A percentile compares a stretch with the other conserved stretches of the same genome.
Evolutionary conservation across 2,888 invertebrate genomes (phyloP).

Genomic region (Melinaea marsaeus): DNA sequence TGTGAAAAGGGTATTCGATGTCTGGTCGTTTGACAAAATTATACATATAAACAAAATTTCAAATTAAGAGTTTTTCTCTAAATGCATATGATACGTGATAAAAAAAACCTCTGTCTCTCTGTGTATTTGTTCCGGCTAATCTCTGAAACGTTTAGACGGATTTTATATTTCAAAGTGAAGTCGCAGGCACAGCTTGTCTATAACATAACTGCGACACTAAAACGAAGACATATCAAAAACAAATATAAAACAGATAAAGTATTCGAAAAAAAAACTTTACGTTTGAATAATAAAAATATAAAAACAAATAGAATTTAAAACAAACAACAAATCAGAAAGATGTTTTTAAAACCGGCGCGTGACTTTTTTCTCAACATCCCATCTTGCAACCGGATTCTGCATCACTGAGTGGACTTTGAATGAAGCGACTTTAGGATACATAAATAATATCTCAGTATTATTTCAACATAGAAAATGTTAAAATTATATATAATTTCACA

Average conservation of each 20-base stretch:
- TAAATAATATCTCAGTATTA: constrained; percentile 30
- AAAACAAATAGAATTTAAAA: constrained; percentile 30
- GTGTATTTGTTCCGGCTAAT: too few species aligned
- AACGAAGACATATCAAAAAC: background rate
- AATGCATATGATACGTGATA: too few species aligned
- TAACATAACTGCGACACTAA: too few species aligned
- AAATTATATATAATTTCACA: too few species aligned
- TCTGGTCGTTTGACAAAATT: too few species aligned
- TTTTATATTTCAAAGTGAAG: too few species aligned
- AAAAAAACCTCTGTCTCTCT: too few species aligned
- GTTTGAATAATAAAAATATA: constrained; percentile 7
- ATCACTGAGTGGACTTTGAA: constrained; percentile 44
- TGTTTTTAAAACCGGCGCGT: constrained; percentile 53
- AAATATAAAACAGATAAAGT: background rate
- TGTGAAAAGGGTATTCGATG: too few species aligned
- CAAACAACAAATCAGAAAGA: constrained; percentile 32
- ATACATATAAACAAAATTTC: too few species aligned
- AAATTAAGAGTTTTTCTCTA: too few species aligned
- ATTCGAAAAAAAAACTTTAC: background rate
- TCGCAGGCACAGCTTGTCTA: too few species aligned
- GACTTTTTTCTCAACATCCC: constrained; percentile 52
- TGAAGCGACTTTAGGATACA: constrained; percentile 38
- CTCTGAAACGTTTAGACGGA: too few species aligned
- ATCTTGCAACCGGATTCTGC: constrained; percentile 43
- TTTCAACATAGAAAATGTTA: background rate